Conservation (phyloP, 2,888 invertebrate species). For the Lepidochrysops patricia region DNA sequence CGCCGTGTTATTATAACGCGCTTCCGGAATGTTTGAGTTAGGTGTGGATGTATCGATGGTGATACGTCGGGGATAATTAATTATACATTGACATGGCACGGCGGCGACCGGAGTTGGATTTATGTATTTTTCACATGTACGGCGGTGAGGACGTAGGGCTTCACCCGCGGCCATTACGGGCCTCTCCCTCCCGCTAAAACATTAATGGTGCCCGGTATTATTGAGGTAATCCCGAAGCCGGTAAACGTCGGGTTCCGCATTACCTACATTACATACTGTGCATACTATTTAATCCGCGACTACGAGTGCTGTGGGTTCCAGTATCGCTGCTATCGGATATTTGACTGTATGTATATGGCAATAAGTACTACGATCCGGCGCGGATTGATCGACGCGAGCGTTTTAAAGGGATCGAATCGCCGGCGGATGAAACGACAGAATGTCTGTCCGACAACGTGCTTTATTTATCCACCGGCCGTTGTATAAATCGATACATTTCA, state of each 20-base stretch:
- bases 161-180: slow-evolving; percentile 29
- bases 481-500: slow-evolving; percentile 17
- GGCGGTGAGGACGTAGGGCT: slow-evolving; percentile 40
- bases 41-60: slow-evolving; percentile 25
- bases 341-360: slow-evolving; percentile 46
- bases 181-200: slow-evolving; percentile 46
- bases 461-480: slow-evolving; percentile 37
- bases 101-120: background rate
- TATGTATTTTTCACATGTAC: background rate
- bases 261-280: slow-evolving; percentile 66
- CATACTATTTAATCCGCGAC: slow-evolving; percentile 66
- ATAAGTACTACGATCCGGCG: slow-evolving; percentile 47
- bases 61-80: background rate
- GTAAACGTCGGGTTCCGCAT: slow-evolving; percentile 67
- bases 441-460: slow-evolving; percentile 38
- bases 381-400: slow-evolving; percentile 46
- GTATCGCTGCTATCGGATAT: slow-evolving; percentile 29
- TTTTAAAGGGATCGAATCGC: slow-evolving; percentile 56
- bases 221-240: slow-evolving; percentile 70
- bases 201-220: slow-evolving; percentile 68
- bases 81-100: background rate
- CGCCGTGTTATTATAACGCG: slow-evolving; percentile 40
- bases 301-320: slow-evolving; percentile 38
- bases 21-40: slow-evolving; percentile 36
- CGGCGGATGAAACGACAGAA: slow-evolving; percentile 45